phyloP scores from a whole-genome alignment of 2,113 vertebrate genomes.

The Grammomys dolichurus region DNA sequence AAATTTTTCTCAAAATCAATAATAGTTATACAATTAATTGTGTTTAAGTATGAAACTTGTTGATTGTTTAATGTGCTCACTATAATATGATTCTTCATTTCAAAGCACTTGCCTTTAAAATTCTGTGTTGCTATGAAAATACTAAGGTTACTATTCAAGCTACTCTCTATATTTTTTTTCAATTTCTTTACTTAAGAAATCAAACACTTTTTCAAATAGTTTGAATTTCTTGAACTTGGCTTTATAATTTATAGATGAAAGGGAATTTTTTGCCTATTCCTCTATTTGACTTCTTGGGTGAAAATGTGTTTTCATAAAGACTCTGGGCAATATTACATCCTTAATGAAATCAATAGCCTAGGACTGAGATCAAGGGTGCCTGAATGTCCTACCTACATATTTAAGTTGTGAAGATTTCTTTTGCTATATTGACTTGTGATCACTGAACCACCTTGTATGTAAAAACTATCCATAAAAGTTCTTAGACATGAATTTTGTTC shows the following conservation, averaged over 20 bases:
- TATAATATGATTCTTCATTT: background rate
- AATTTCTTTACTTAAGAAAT: constrained; percentile 73
- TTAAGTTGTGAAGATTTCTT: constrained; percentile 55
- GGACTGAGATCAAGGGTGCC: constrained; percentile 51
- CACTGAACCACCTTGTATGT: background rate
- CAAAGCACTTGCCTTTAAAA: background rate
- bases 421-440: constrained; percentile 26
- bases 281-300: constrained; percentile 71
- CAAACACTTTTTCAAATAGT: constrained; percentile 73
- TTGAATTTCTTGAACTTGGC: constrained; percentile 76
- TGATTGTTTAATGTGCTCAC: background rate
- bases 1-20: background rate
- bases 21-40: constrained; percentile 33
- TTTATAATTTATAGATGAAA: constrained; percentile 84
- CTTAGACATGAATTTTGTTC: constrained; percentile 58
- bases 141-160: constrained; percentile 50
- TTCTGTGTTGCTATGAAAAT: background rate
- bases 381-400: constrained; percentile 44
- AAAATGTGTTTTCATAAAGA: constrained; percentile 75
- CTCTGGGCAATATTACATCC: constrained; percentile 74
- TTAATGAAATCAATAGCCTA: constrained; percentile 80
- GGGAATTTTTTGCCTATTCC: constrained; percentile 70
- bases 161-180: constrained; percentile 7
- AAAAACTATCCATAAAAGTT: constrained; percentile 30
- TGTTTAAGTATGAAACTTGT: background rate